Percentiles rank a stretch among this genome's conserved stretches.
Conservation (phyloP, 2,113 vertebrate genomes). For the Hemicordylus capensis region DNA sequence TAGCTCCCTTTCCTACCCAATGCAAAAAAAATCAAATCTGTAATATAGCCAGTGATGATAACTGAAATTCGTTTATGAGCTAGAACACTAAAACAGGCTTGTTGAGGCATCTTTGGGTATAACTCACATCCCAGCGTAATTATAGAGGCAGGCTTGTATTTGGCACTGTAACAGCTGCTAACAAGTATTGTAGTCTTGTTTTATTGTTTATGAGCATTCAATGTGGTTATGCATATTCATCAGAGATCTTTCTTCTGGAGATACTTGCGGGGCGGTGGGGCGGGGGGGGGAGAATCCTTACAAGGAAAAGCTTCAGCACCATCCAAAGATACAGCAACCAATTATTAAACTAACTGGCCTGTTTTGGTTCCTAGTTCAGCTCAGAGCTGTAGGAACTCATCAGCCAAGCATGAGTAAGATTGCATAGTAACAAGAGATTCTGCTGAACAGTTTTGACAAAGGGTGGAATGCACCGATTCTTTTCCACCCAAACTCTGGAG, state of each 20-base stretch:
- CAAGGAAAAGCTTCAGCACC: neutral
- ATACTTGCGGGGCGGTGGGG: neutral
- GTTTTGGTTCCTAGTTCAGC: neutral
- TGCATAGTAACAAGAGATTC: too few species aligned
- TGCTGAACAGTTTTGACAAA: too few species aligned
- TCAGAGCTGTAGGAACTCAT: neutral
- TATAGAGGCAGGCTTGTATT: constrained; percentile 9
- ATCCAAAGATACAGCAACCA: neutral
- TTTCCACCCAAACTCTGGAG: neutral
- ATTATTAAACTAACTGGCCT: neutral
- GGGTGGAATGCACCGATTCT: neutral
- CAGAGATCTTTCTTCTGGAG: neutral
- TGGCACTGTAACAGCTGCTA: constrained; percentile 10
- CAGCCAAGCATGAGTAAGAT: neutral
- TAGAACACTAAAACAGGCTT: neutral
- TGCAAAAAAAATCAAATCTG: constrained; percentile 15
- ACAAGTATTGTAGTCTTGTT: constrained; percentile 15
- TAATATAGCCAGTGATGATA: neutral
- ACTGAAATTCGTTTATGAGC: neutral
- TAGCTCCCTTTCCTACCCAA: neutral
- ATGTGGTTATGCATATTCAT: constrained; percentile 31
- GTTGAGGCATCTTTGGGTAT: constrained; percentile 7
- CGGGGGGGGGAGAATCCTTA: accelerated
- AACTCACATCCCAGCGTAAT: constrained; percentile 19
- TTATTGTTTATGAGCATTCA: neutral